Percentiles rank a stretch among this genome's conserved stretches.
These are phyloP conservation scores for Myodes glareolus DNA, from an alignment of 2,113 vertebrate species.

Conservation along the genomic window DNA sequence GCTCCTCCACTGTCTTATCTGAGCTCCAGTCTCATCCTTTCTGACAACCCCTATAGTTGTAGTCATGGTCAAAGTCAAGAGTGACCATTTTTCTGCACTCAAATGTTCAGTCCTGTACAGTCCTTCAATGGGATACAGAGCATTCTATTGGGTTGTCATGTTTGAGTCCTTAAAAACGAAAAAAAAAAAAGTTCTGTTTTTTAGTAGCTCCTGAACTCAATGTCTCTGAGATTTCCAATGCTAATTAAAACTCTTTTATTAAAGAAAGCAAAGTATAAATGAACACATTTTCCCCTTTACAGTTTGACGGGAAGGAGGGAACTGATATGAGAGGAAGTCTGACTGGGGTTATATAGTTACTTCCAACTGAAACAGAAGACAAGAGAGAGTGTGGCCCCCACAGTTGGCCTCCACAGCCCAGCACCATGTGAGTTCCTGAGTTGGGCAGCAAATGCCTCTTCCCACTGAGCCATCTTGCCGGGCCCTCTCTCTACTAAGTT, in stretches of 20 bases:
- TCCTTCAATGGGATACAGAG: neutral
- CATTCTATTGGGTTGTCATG: neutral
- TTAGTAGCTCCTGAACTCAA: neutral
- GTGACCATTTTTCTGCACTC: neutral
- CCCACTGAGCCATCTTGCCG: neutral
- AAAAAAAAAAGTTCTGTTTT: neutral
- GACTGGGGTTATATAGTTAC: neutral
- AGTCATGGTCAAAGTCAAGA: neutral
- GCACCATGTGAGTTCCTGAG: conserved; percentile 75
- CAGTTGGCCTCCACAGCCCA: conserved; percentile 88
- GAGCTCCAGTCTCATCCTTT: neutral
- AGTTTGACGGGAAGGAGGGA: neutral
- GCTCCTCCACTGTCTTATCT: neutral
- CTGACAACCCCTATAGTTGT: neutral
- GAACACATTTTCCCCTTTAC: neutral
- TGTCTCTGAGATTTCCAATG: neutral
- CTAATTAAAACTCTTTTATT: neutral
- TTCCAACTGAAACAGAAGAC: neutral
- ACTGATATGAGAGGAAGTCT: neutral
- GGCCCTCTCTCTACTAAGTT: neutral
- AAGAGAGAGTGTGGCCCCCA: neutral
- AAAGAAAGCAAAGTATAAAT: neutral
- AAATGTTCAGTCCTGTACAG: neutral
- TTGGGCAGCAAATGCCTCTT: too few species aligned
- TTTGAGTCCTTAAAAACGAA: neutral